Evolutionary conservation across 2,888 invertebrate species (phyloP), one percentile per base, ranked within the genome.

Genomic region (Sympetrum striolatum): DNA sequence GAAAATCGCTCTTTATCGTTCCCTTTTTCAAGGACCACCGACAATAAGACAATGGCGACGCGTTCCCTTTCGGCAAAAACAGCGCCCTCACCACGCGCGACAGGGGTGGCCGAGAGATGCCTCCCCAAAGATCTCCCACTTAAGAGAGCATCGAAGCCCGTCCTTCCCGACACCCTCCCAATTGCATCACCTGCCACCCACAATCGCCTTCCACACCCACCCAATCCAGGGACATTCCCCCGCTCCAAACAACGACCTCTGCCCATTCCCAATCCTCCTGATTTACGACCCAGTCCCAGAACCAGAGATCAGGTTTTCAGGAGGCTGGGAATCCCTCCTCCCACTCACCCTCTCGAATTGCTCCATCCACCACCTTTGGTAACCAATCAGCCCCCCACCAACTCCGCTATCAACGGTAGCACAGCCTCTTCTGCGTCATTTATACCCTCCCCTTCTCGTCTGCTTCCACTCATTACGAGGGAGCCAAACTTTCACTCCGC

Each of bases 281-380:
- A 86, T 86, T 86, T 86, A 86, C 86, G 60, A 86, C 37, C 86
- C 60, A 53, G 86, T 86, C 86, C 86, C 35, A 86, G 82, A 82
- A 58, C 82, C 58, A 82, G 86, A 86, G 86, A 86, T 86, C 86
- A 86, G 86, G 86, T 86, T 86, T 86, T 86, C 64, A 60, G 35
- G 60, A 64, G 86, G 37, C 58, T 31, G 35, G 58, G 82, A 82
- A 60, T 35, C 35, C 31, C 35, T 37, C 82, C 35, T 53, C 25
- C 53, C 18, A 48, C 81, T 81, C 31, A 18, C 35, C 80, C 39
- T 12, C 39, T 58, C 58, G 14, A 53, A 25, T 53, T 31, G 35
- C 44, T 81, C 81, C 37, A 31, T 44, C 37, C 44, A 44, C 44
- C 80, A 44, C 81, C 48, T 25, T 44, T 37, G 73, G 82, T 58